Base-by-base conservation (phyloP, 2,888 invertebrate genomes). In the Pocota personata region DNA sequence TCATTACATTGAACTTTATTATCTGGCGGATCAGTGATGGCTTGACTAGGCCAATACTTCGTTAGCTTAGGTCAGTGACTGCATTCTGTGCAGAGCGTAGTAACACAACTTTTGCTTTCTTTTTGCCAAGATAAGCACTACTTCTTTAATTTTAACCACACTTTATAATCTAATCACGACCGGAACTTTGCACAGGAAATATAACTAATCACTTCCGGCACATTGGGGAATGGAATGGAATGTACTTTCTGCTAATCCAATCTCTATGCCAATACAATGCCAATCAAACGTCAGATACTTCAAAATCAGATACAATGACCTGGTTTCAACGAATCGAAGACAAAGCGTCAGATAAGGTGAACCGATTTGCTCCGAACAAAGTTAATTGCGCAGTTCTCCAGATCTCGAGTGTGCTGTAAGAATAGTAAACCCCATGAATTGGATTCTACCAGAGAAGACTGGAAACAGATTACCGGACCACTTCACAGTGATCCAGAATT, bases 401-500 rank as follows among this genome's bases (percentile, higher is more conserved):
- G 73, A 55, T 73, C 55, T 83, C 32, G 12, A 73, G 67, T 50
- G 32, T 2, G 10, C 21, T 48, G 6, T 46, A 46, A 77, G 12
- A 77, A 6, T 43, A 27, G 40, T 30, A 58, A 35, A 16, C 40
- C 35, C 24, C 14, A 30, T 50, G 14, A 48, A 10, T 30, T 14
- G 35, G 67, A 55, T 32, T 71, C n/a, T 24, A 52, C 83, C 50
- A 60, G 78, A 83, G 8, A 14, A 12, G 5, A 80, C 71, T 30
- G 35, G 75, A 66, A 21, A 37, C 19, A 43, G 76, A 80, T 66
- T 71, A 80, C 35, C n/a, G 4, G 1, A 1, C 48, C 69, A 80
- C 84, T 80, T 80, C 43, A 64, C 10, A 14, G 43, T 80, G 71
- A 80, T 80, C 84, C 80, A 71, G 75, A 80, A 80, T 84, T 50